Conservation (phyloP, 1,140 invertebrate genomes). For the Trichonephila clavata region DNA sequence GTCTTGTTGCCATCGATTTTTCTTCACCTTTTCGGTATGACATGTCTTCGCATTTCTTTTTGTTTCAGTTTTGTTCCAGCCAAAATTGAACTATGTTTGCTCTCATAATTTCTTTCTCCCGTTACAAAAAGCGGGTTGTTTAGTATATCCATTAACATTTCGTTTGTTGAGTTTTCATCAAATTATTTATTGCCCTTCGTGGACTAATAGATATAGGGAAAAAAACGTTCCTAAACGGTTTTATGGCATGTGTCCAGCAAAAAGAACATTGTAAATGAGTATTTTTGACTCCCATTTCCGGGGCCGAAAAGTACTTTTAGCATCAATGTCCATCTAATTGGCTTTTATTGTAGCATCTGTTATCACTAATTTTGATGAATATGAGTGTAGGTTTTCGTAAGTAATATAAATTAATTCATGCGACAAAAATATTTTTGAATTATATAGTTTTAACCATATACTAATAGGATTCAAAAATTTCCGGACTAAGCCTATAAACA, state of each 20-base stretch:
- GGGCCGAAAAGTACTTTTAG: not conserved
- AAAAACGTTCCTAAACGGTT: not conserved
- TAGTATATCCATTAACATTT: conserved; percentile 18
- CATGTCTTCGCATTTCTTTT: not conserved
- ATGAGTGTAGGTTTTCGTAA: not conserved
- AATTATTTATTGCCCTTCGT: conserved; percentile 34
- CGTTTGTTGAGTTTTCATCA: not conserved
- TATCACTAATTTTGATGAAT: not conserved
- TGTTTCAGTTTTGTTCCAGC: not conserved
- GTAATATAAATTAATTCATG: not conserved
- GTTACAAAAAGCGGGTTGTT: not conserved
- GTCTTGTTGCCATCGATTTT: not conserved
- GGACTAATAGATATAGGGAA: not conserved
- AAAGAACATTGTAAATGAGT: not conserved
- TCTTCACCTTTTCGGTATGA: not conserved
- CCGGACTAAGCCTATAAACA: too few relatives aligned
- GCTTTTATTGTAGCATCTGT: not conserved
- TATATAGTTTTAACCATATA: too few relatives aligned
- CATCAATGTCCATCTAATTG: not conserved
- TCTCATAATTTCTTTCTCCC: not conserved
- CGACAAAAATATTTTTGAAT: not conserved
- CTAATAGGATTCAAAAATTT: too few relatives aligned
- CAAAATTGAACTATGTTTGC: not conserved
- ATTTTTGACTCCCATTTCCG: not conserved
- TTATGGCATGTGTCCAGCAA: conserved; percentile 2